Conservation (phyloP, 2,113 vertebrate genomes). For the Phylloscopus trochiloides region DNA sequence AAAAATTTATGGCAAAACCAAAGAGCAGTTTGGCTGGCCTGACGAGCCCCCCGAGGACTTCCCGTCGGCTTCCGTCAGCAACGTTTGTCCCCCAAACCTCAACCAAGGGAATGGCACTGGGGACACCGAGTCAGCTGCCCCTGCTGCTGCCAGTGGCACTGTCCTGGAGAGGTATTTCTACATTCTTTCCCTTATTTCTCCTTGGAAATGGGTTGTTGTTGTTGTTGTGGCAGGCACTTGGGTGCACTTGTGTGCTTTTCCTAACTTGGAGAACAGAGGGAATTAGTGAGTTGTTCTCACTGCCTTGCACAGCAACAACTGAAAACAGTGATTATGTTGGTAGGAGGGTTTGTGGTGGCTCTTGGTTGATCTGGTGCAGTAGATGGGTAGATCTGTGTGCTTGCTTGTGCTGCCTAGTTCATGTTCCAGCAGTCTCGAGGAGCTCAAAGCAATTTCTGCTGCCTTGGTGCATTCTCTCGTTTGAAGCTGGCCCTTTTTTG, state of each 20-base stretch:
- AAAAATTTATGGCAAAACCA: conserved; percentile 99
- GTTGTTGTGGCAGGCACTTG: neutral
- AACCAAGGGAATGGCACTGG: conserved; percentile 87
- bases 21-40: conserved; percentile 98
- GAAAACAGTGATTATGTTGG: neutral
- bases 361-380: neutral
- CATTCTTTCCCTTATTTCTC: neutral
- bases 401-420: neutral
- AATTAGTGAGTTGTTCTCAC: neutral
- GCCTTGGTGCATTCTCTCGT: neutral
- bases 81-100: conserved; percentile 90
- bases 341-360: neutral
- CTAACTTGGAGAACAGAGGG: neutral
- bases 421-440: neutral
- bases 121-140: conserved; percentile 82
- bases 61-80: conserved; percentile 91
- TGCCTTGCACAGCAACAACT: neutral
- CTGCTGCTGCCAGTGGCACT: conserved; percentile 83
- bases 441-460: neutral
- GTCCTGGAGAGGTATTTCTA: conserved; percentile 89
- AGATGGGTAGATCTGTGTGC: neutral
- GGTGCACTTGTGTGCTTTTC: neutral
- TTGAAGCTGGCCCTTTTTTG: neutral
- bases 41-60: conserved; percentile 97
- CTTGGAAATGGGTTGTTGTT: neutral